Evolutionary conservation across 1,140 invertebrate genomes (phyloP).

Genomic region (Trinorchestia longiramus): DNA sequence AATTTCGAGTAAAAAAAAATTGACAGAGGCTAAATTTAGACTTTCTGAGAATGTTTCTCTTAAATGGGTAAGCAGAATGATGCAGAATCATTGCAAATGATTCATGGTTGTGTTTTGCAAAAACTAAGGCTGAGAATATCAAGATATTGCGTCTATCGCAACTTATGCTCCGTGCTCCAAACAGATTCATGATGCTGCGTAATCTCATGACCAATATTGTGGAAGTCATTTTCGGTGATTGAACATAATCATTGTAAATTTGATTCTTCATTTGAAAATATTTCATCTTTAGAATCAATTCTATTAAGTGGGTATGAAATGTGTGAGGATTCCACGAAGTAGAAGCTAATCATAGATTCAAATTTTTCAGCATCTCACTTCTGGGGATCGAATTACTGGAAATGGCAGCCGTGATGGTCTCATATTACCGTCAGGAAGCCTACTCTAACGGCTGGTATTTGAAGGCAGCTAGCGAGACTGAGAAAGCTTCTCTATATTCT

Average conservation of each 20-base stretch:
- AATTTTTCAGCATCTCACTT: slow-evolving; percentile 9
- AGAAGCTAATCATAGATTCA: slow-evolving; percentile 14
- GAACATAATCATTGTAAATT: background rate
- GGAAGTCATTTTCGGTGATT: background rate
- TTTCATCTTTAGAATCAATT: background rate
- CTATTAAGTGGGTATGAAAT: background rate
- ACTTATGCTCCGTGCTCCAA: too few species aligned
- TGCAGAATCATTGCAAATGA: too few species aligned
- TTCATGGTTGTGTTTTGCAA: too few species aligned
- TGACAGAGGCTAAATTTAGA: too few species aligned
- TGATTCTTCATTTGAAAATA: background rate
- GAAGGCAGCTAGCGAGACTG: background rate
- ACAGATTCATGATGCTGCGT: background rate
- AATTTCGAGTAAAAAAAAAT: too few species aligned
- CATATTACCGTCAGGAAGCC: background rate
- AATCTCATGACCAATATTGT: background rate
- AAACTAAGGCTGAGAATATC: too few species aligned
- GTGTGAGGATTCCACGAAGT: background rate
- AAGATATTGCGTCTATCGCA: too few species aligned
- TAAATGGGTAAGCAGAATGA: too few species aligned
- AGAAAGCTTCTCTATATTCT: slow-evolving; percentile 21
- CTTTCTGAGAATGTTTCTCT: too few species aligned
- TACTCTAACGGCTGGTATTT: slow-evolving; percentile 15
- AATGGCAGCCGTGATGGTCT: background rate
- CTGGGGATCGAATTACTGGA: background rate